Evolutionary conservation across 2,888 invertebrate genomes (phyloP).

Genomic region (Syritta pipiens): DNA sequence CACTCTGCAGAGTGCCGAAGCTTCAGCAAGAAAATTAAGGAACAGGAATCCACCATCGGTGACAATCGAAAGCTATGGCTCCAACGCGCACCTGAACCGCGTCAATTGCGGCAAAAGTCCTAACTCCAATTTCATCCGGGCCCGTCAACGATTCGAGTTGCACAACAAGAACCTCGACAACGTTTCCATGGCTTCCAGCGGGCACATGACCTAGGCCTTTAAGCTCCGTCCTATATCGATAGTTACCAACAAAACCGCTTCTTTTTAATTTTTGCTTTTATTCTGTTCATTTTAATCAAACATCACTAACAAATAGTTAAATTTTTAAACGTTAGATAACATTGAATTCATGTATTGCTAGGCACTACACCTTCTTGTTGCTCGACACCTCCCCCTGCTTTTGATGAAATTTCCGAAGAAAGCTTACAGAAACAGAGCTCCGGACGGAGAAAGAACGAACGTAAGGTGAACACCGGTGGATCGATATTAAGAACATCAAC

Average conservation of each 20-base stretch:
- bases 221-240: slow-evolving; percentile 7
- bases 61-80: slow-evolving; percentile 50
- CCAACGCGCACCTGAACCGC: background rate
- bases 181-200: slow-evolving; percentile 37
- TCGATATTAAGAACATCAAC: slow-evolving; percentile 77
- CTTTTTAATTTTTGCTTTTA: slow-evolving; percentile 7
- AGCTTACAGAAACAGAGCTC: slow-evolving; percentile 78
- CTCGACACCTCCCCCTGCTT: slow-evolving; percentile 94
- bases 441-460: slow-evolving; percentile 75
- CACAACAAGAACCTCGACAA: slow-evolving; percentile 35
- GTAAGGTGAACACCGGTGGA: slow-evolving; percentile 76
- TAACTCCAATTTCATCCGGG: slow-evolving; percentile 38
- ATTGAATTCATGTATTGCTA: slow-evolving; percentile 78
- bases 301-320: slow-evolving; percentile 45
- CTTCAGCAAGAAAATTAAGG: slow-evolving; percentile 2
- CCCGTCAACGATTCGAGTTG: slow-evolving; percentile 51
- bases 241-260: background rate
- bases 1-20: background rate
- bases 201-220: slow-evolving; percentile 31
- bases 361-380: slow-evolving; percentile 87
- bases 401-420: slow-evolving; percentile 87
- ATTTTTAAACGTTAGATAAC: slow-evolving; percentile 62
- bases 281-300: slow-evolving; percentile 5
- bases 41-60: slow-evolving; percentile 51
- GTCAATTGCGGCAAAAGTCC: slow-evolving; percentile 15